Evolutionary conservation across 2,888 invertebrate species (phyloP), one percentile per base, ranked within the genome.

Genomic region (Drosophila algonquin): DNA sequence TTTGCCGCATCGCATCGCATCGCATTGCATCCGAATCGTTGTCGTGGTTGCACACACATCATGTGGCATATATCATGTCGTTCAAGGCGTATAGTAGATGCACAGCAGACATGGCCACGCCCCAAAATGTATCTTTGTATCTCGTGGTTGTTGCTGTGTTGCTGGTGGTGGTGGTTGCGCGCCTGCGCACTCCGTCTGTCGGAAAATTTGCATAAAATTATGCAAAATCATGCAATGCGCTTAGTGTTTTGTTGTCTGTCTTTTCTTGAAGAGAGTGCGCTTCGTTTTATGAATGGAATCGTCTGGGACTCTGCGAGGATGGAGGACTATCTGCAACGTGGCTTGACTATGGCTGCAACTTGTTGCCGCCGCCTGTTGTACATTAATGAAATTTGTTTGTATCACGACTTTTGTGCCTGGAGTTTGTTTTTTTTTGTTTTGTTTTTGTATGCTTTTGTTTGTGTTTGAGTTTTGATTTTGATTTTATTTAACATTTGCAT

Each of bases 371-470:
- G 40, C 40, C 40, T 90, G 90, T 90, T 87, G 80, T 83, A 90
- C 90, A 90, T 86, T 84, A 88, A 87, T 81, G 87, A 90, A 90
- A 90, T 90, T 90, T 90, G 90, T 90, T 89, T 79, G 87, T 84
- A 89, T 89, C 90, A 90, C 90, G 90, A 90, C 79, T 86, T 87
- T 82, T 88, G 78, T 86, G 88, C 83, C 87, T 62, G 62, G 63
- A 72, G 27, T 67, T 76, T 73, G 75, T 76, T 79, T 81, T 72
- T 81, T 72, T 79, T 46, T 79, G 18, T 2, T 81, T 72, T 79
- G 46, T 10, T 60, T 32, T 16, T 60, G 59, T 73, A 72, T 74
- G 86, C 85, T 81, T 82, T 82, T 82, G 81, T 87, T 57, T 73
- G 50, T 73, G 59, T 40, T n/a, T 7, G 40, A 40, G 48, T 48